Evolutionary conservation across 2,888 invertebrate species (phyloP), one percentile per base, ranked within the genome.

Genomic region (Archaeoteleia sp.): DNA sequence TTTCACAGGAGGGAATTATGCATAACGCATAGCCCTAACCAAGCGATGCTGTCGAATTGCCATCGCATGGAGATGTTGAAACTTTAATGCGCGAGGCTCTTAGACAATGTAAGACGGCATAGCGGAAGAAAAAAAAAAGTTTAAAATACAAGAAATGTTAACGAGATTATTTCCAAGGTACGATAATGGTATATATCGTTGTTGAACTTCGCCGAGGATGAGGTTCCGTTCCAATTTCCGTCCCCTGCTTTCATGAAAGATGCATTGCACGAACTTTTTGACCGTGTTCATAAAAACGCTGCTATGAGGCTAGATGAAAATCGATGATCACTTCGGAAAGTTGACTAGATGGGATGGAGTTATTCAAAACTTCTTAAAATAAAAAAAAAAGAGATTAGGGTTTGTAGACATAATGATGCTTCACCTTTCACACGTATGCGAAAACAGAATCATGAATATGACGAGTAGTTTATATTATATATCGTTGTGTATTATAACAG

Each of bases 261-360:
- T 67, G 67, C 67, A 67, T 62, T 23, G 53, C 62, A 34, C 67
- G 51, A 68, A 68, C 57, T 68, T 68, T 68, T 68, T 63, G 62
- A 54, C 48, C 49, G 49, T 63, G 58, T 63, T 68, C 58, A 58
- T 58, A 63, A 68, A 68, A 68, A 68, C 68, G 58, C 29, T 29
- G 48, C 60, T 30, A 45, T 43, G 39, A 49, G 25, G 39, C 49
- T 54, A 43, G 58, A 61, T 62, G 70, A 69, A 70, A 71, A 60
- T 69, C 61, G 65, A 71, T 65, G 62, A 68, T 63, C 60, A 65
- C 63, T 68, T 68, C 49, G 55, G 39, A 39, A 34, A 58, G 51
- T 55, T 62, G 53, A 53, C 53, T 51, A 51, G 25, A 46, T 40
- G 42, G 39, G 48, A 51, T 10, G 30, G 17, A 60, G 40, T 27